Base-by-base conservation (phyloP, 2,113 vertebrate species). In the Bungarus multicinctus region DNA sequence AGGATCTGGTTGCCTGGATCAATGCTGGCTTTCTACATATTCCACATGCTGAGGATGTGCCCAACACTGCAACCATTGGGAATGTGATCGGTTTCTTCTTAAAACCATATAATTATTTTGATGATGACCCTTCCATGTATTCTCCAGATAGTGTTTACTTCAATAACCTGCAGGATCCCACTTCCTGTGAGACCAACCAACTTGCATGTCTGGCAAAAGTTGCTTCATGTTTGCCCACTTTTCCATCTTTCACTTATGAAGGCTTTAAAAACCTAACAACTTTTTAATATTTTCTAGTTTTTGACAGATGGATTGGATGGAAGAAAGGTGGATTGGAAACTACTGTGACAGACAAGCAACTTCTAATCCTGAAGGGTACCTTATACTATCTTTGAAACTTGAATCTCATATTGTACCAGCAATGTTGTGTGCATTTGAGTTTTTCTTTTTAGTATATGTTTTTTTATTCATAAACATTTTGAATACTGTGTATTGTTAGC, bases 101-200 rank as follows among this genome's bases (percentile, higher is more conserved):
- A 95, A 98, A 97, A 45, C 99, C 99, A 2, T 98, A 99, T 97
- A 99, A 99, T 97, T 99, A 98, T 97, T 99, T 99, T 27, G 96
- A 99, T 30, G 96, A 98, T 88, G 99, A 99, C 93, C 99, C 99
- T 0, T 99, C 99, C 16, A 96, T 99, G 53, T 94, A 98, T 93
- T 99, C 99, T 0, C 96, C 97, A 0, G 99, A 99, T 6, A 96
- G 96, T 0, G 95, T 99, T 90, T 99, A 98, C 94, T 96, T 99
- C 69, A 43, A 52, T 12, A 98, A 96, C 0, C 95, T 96, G 60
- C 96, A 98, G 85, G 94, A 96, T 1, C 92, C 97, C 5, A 93
- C 74, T 0, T 96, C 97, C 18, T 99, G 99, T 91, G 97, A 97
- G 0, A 94, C 91, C 97, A 99, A 99, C 96, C 98, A 97, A 16